Evolutionary conservation across 1,140 invertebrate species (phyloP).

Genomic region (Microplitis demolitor): DNA sequence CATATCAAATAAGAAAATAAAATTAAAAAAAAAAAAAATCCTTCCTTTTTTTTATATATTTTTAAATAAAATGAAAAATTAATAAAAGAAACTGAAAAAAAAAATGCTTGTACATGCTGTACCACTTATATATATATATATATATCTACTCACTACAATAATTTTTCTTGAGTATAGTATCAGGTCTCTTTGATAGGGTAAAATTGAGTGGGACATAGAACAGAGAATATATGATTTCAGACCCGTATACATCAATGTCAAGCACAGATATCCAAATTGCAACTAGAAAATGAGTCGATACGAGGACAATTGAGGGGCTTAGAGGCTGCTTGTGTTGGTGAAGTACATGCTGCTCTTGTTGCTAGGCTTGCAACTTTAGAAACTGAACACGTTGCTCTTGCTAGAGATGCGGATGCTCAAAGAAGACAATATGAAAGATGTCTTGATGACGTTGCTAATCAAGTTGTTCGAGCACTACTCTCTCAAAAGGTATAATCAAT

Average conservation of each 20-base stretch:
- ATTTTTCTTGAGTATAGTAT: no score
- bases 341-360: conserved; percentile 63
- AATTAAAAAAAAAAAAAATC: conserved; percentile 12
- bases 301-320: conserved; percentile 68
- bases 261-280: conserved; percentile 71
- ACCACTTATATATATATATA: no score
- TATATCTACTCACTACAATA: no score
- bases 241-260: conserved; percentile 76
- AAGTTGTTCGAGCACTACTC: conserved; percentile 79
- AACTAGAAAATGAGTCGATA: conserved; percentile 77
- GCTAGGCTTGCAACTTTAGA: conserved; percentile 70
- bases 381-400: conserved; percentile 66
- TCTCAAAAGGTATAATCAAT: conserved; percentile 75
- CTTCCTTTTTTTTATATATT: no score
- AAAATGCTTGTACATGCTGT: no score
- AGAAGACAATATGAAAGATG: conserved; percentile 74
- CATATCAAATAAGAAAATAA: no score
- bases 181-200: no score
- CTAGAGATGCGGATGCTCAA: conserved; percentile 67
- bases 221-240: conserved; percentile 56
- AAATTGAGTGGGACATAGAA: no score
- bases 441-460: conserved; percentile 78
- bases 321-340: conserved; percentile 63
- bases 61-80: no score
- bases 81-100: no score